Evolutionary conservation across 2,797 vertebrate genomes (phyloP), one percentile per base, ranked within the genome.

Genomic region (Scomberomorus guttatus): DNA sequence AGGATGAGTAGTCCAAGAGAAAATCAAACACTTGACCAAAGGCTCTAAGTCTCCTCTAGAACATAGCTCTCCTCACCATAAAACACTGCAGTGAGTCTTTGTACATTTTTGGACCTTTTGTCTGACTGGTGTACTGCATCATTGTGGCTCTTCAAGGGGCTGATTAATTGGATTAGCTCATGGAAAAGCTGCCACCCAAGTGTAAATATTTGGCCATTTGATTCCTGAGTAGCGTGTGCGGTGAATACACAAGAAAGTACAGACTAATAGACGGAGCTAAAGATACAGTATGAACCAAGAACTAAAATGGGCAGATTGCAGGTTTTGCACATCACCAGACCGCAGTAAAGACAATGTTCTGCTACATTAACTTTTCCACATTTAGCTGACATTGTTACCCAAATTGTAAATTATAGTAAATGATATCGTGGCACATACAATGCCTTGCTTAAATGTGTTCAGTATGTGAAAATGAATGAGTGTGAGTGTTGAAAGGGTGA

Each of bases 191-290:
- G 51, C 37, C 17, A 20, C 59, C 27, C 22, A 46, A 69, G 64
- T 72, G 52, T 84, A 85, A 87, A 84, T 68, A 79, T 81, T 84
- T 84, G 22, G 34, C 34, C 12, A 55, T 64, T 59, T 72, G 32
- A 68, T 69, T 81, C 52, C 55, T 70, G 50, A 24, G 29, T 62
- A 51, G 46, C n/a, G n/a, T 65, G 29, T 50, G 29, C 32, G 29
- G 32, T 65, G 37, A 27, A 60, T 34, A 56, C 55, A 25, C 7
- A 54, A 67, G 61, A 42, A n/a, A 39, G n/a, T 66, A 25, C 46
- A 50, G 42, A 63, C 32, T 42, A 17, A 55, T 15, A 51, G 24
- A 77, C 20, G 4, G 32, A 55, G 12, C 10, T 59, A 37, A 60
- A 51, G 27, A 20, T 50, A 20, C 46, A 50, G 63, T 27, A 9